Conservation (phyloP, 2,113 vertebrate species). For the Brachypodius melanocephalos region DNA sequence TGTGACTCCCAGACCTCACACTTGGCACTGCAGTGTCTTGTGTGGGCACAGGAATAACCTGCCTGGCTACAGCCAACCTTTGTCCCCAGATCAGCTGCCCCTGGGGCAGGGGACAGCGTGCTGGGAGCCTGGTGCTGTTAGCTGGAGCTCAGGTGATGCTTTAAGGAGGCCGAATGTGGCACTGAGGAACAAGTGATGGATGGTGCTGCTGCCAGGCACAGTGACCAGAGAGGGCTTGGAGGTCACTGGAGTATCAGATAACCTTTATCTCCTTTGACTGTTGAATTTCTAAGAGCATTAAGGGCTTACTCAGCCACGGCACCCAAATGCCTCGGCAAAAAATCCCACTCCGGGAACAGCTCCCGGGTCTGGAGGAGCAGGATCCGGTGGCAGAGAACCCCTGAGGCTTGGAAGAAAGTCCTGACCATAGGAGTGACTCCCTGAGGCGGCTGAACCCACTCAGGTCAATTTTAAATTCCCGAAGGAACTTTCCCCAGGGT, state of each 20-base stretch:
- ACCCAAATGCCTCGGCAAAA: background rate
- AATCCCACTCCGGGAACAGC: background rate
- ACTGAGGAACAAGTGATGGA: background rate
- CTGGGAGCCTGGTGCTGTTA: background rate
- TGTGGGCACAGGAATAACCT: background rate
- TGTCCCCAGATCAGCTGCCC: background rate
- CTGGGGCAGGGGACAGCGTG: background rate
- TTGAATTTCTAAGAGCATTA: constrained; percentile 28
- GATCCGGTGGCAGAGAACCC: background rate
- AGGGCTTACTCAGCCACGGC: background rate
- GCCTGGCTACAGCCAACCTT: background rate
- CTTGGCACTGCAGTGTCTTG: background rate
- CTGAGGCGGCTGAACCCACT: rapidly evolving
- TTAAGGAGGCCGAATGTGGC: background rate
- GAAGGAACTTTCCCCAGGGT: background rate
- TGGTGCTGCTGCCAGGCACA: background rate
- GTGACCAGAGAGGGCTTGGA: background rate
- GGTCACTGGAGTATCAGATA: background rate
- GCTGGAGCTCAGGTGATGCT: background rate
- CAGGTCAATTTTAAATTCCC: background rate
- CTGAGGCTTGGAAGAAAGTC: background rate
- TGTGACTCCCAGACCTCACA: background rate
- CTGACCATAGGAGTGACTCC: background rate
- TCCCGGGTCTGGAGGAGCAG: background rate
- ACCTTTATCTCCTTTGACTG: background rate